Evolutionary conservation across 2,797 vertebrate species (phyloP).

Genomic region (Sebastes reedi): DNA sequence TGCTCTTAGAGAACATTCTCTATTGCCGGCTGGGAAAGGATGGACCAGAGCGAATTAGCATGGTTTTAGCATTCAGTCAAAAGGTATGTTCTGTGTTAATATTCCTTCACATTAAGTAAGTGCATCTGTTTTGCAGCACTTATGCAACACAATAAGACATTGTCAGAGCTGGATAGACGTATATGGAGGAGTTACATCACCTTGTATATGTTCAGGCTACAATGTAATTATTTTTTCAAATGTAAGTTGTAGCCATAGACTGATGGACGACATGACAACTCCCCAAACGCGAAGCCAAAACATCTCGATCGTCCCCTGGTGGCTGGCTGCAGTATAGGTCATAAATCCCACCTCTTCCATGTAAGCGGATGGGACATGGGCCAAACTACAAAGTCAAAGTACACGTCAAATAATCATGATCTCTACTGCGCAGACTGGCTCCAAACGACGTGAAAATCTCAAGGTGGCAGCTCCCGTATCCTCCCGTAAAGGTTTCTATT

Average conservation of each 20-base stretch:
- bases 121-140: not conserved
- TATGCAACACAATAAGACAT: not conserved
- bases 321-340: no score
- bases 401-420: no score
- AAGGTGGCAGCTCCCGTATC: no score
- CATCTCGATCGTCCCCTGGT: no score
- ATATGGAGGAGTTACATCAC: not conserved
- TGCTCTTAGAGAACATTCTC: conserved; percentile 61
- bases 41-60: not conserved
- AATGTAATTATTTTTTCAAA: not conserved
- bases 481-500: conserved; percentile 12
- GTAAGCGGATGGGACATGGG: no score
- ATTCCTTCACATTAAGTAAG: not conserved
- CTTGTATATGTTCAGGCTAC: not conserved
- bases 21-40: conserved; percentile 1
- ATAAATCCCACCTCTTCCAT: no score
- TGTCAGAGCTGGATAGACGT: not conserved
- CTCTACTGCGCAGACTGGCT: no score
- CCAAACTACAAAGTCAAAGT: no score
- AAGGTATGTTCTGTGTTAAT: not conserved
- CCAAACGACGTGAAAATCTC: no score
- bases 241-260: not conserved
- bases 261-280: no score
- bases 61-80: not conserved
- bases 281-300: no score